Evolutionary conservation across 1,140 invertebrate species (phyloP).

Genomic region (Drosophila ogumai): DNA sequence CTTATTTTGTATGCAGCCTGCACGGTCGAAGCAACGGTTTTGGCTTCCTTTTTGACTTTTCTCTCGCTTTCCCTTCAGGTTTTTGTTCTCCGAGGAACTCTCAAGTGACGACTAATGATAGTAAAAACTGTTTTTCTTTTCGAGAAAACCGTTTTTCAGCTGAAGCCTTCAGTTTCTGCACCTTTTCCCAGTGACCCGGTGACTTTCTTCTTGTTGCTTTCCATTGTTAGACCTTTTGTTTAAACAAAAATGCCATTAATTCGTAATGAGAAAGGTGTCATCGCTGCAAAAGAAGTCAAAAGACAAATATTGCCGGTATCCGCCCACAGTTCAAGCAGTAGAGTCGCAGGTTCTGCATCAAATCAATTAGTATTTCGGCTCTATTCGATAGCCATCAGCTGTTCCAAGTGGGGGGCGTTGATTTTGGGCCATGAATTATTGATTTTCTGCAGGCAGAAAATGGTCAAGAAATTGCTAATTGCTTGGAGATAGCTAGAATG

Average conservation of each 20-base stretch:
- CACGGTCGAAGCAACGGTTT: constrained; percentile 23
- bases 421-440: constrained; percentile 28
- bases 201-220: constrained; percentile 49
- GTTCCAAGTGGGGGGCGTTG: constrained; percentile 60
- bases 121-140: constrained; percentile 73
- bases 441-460: constrained; percentile 19
- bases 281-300: constrained; percentile 65
- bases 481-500: background rate
- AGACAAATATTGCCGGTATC: constrained; percentile 71
- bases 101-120: constrained; percentile 72
- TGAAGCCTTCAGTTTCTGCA: constrained; percentile 40
- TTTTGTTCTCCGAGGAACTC: constrained; percentile 26
- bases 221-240: constrained; percentile 55
- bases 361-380: constrained; percentile 75
- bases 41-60: constrained; percentile 42
- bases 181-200: constrained; percentile 28
- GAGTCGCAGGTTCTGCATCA: constrained; percentile 74
- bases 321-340: constrained; percentile 52
- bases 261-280: constrained; percentile 84
- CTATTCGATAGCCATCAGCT: constrained; percentile 51
- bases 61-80: constrained; percentile 15
- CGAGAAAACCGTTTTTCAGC: constrained; percentile 44
- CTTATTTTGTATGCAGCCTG: constrained; percentile 76
- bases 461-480: constrained; percentile 11
- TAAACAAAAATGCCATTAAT: constrained; percentile 73